Evolutionary conservation across 2,797 vertebrate species (phyloP), one percentile per base, ranked within the genome.

Genomic region (Acanthurus lineatus): DNA sequence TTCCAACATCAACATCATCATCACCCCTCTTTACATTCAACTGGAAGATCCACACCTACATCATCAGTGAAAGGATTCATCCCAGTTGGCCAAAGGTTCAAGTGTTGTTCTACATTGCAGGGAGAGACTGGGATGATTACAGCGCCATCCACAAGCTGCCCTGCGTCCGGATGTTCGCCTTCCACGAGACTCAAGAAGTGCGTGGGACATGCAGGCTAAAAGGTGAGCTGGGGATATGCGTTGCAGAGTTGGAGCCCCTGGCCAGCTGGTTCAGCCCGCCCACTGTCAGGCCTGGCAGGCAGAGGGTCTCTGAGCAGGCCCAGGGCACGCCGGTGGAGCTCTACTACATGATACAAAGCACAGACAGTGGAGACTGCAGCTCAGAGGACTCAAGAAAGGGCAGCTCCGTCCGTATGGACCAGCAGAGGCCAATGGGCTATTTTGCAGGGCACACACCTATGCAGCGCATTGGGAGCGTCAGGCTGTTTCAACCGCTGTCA

Each of bases 161-260:
- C 77, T 97, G 96, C 32, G 83, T 97, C 72, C 79, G 92, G 54
- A 95, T 96, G 94, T 96, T 96, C 5, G 96, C 96, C 66, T 96
- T 97, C 84, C 95, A 96, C 4, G 96, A 97, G 92, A 97, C 96
- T 12, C 95, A 96, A 85, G 96, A 97, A 70, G 96, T 96, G 62
- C 93, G 96, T 10, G 96, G 96, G 8, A 92, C 92, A 2, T 97
- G 96, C 79, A 90, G 90, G 62, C 91, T 96, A 44, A 94, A 95
- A 88, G 96, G 96, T 0, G 95, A 96, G 73, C 92, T 96, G 16
- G 96, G 96, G 14, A 90, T 96, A 47, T 97, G 96, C 7, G 95
- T 97, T 48, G 96, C 96, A 0, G 96, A 96, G 80, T 90, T 97
- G 75, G 95, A 96, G 88, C 96, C 96, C 6, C 91, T 96, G 58